Evolutionary conservation across 2,797 vertebrate genomes (phyloP).

Genomic region (Macrochelys suwanniensis): DNA sequence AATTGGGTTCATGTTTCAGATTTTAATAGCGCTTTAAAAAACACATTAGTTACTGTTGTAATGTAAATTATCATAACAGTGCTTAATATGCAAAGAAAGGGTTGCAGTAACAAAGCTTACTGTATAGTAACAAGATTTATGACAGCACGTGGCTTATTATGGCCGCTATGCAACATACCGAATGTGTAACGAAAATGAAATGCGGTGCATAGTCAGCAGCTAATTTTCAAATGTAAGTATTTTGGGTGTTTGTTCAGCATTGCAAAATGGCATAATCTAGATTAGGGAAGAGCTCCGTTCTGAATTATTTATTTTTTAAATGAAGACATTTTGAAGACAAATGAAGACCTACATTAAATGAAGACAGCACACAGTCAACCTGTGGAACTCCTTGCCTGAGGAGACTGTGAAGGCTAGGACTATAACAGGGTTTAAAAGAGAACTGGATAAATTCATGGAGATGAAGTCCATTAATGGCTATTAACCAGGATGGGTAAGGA

Average conservation of each 20-base stretch:
- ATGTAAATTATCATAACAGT: constrained; percentile 15
- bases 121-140: constrained; percentile 41
- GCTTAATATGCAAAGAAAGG: constrained; percentile 27
- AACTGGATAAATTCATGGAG: no score
- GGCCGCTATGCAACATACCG: background rate
- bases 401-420: no score
- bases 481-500: no score
- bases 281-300: background rate
- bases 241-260: background rate
- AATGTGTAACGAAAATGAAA: constrained; percentile 15
- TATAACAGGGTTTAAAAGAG: no score
- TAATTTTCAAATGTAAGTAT: background rate
- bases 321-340: background rate
- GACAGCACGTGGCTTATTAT: constrained; percentile 12
- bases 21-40: background rate
- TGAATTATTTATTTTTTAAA: background rate
- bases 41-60: background rate
- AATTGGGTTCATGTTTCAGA: background rate
- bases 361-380: no score
- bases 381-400: no score
- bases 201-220: background rate
- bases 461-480: no score
- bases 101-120: background rate
- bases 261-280: background rate
- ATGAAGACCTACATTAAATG: no score